Evolutionary conservation across 2,797 vertebrate species (phyloP), one percentile per base, ranked within the genome.

Genomic region (Ctenopoma kingsleyae): DNA sequence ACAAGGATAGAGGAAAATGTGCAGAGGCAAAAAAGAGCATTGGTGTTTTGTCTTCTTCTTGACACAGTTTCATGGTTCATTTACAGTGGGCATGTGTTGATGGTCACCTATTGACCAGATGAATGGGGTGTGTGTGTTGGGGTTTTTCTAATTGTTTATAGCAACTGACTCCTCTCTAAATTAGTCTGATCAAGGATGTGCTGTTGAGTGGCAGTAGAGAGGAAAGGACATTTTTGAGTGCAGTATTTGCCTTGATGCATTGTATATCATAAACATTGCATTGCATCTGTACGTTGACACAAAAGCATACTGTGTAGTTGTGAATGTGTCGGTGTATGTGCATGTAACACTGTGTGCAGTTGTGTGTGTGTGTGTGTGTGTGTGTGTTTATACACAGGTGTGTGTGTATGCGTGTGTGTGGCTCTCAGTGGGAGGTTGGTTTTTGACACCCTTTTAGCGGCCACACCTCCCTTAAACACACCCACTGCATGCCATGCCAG

Each of bases 401-500:
- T 44, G 59, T 20, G 30, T 79, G 71, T 6, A 6, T 30, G 27
- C 6, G 6, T 80, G 78, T 79, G 71, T 71, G 82, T 83, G 80
- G 75, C 62, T 67, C 88, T 83, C 74, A 36, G 82, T 71, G 68
- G 88, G 88, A 80, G 87, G 83, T 72, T 80, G 78, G 76, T 56
- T 80, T 85, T 69, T 76, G 85, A 91, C 89, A 91, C 89, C 85
- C 86, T 82, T 87, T 83, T 82, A 80, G 78, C 80, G 23, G 73
- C 79, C 84, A 86, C 85, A 69, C 90, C 89, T 80, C 87, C 76
- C 64, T 76, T 52, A 64, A 81, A 87, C 90, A 87, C 90, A 76
- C 91, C 91, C 90, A 83, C 80, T 27, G 3, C 83, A 90, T 93
- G 89, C 90, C 90, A 89, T 78, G 90, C 88, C 90, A 88, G 87